These are phyloP conservation scores for Pachycephala philippinensis DNA, from an alignment of 2,113 vertebrate species.

Conservation along the genomic window DNA sequence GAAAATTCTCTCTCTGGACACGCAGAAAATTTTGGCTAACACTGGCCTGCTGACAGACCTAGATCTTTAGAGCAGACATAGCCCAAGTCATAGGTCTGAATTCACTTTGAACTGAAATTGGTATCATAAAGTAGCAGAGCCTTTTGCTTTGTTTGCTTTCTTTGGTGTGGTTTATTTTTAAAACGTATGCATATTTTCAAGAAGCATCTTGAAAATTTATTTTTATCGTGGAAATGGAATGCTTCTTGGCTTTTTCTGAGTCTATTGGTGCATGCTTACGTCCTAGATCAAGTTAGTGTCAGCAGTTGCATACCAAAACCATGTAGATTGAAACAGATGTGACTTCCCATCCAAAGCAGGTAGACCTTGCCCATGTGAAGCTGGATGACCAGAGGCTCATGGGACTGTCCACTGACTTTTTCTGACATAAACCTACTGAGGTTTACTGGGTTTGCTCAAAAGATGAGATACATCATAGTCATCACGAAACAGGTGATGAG, in stretches of 20 bases:
- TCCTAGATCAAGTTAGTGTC: not conserved
- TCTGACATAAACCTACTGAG: not conserved
- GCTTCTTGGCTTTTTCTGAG: not conserved
- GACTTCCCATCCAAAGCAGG: not conserved
- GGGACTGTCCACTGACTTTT: not conserved
- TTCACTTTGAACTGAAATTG: not conserved
- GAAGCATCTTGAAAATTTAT: slow-evolving; percentile 25
- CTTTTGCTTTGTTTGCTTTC: slow-evolving; percentile 39
- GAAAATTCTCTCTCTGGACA: not conserved
- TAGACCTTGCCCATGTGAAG: not conserved
- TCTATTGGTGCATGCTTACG: not conserved
- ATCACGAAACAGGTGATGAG: slow-evolving; percentile 18
- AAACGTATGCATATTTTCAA: slow-evolving; percentile 33
- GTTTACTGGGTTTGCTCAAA: slow-evolving; percentile 5
- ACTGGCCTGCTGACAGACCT: not conserved
- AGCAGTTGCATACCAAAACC: not conserved
- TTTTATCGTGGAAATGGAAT: slow-evolving; percentile 18
- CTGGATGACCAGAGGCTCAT: not conserved
- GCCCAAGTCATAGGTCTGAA: not conserved
- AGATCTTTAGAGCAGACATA: not conserved
- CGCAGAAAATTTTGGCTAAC: not conserved
- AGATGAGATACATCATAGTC: not conserved
- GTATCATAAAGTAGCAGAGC: slow-evolving; percentile 7
- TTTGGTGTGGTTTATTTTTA: slow-evolving; percentile 39
- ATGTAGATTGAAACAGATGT: not conserved